These are phyloP conservation scores for Xylophagus ater DNA, from an alignment of 2,888 invertebrate genomes.

Conservation along the genomic window DNA sequence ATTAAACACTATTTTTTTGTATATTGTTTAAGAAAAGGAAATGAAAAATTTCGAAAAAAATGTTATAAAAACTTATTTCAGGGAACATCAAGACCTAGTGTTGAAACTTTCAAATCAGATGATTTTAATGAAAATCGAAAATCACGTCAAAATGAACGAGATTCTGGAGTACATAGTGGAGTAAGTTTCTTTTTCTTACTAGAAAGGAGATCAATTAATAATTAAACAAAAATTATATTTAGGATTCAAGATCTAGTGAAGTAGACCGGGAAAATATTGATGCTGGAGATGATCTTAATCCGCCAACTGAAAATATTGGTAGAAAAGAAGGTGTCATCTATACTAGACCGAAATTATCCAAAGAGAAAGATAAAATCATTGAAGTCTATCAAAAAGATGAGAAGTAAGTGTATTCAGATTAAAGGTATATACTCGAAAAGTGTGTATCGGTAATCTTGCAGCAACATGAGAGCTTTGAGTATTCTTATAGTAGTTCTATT, in stretches of 20 bases:
- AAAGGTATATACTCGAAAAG: no score
- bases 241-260: neutral
- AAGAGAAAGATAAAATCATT: conserved; percentile 40
- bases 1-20: no score
- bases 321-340: conserved; percentile 46
- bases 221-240: neutral
- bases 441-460: no score
- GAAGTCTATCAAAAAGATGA: conserved; percentile 47
- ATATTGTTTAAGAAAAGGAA: no score
- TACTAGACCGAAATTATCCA: conserved; percentile 38
- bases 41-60: no score
- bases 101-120: no score
- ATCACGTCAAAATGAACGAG: conserved; percentile 10
- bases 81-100: no score
- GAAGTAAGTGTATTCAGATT: conserved; percentile 35
- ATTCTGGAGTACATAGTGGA: conserved; percentile 21
- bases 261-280: neutral
- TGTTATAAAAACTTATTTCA: no score
- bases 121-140: no score
- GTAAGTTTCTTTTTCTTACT: no score
- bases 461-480: no score
- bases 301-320: conserved; percentile 20
- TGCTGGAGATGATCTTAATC: conserved; percentile 10
- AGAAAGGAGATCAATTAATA: conserved; percentile 1
- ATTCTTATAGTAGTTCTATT: no score